Base-by-base conservation (phyloP, 2,797 vertebrate species). In the Echeneis naucrates region DNA sequence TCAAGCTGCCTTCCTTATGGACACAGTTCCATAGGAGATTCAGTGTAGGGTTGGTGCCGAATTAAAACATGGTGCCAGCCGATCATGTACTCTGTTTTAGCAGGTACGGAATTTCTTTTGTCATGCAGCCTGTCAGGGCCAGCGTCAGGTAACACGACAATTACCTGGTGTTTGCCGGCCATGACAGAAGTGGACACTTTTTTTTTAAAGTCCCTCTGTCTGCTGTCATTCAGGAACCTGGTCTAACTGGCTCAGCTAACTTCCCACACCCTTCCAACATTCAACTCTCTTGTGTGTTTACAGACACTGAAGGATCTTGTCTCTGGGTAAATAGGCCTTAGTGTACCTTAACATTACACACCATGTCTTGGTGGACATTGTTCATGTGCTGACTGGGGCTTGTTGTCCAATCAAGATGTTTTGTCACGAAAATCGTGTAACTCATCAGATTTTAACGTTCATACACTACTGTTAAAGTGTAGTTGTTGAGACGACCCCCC, bases 131-230 rank as follows among this genome's bases (percentile, higher is more conserved):
- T n/a, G 50, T 37, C 4, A 5, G 11, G 5, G 42, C 21, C 61
- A 23, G 32, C 1, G 58, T 57, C n/a, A 69, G 48, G 7, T 32
- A 66, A 78, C 33, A 60, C 12, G 10, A 16, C 56, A 65, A 56
- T 42, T 57, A 68, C 60, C 82, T 84, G 81, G 52, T 84, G 82
- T 69, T 37, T 38, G 62, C 38, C 26, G 44, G 47, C 64, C 53
- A 33, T 76, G 76, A 60, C 76, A 78, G 11, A 40, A 79, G 51
- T 80, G 50, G 54, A 74, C 77, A 58, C 50, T 32, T 78, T 74
- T n/a, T n/a, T n/a, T n/a, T n/a, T n/a, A n/a, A 11, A 75, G 79
- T 82, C 76, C 77, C 51, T 23, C 40, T 2, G 24, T 54, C 26
- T 63, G 61, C 21, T 27, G 66, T 51, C 27, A 33, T 21, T 1